Evolutionary conservation across 2,888 invertebrate genomes (phyloP).

Genomic region (Yponomeuta cagnagella): DNA sequence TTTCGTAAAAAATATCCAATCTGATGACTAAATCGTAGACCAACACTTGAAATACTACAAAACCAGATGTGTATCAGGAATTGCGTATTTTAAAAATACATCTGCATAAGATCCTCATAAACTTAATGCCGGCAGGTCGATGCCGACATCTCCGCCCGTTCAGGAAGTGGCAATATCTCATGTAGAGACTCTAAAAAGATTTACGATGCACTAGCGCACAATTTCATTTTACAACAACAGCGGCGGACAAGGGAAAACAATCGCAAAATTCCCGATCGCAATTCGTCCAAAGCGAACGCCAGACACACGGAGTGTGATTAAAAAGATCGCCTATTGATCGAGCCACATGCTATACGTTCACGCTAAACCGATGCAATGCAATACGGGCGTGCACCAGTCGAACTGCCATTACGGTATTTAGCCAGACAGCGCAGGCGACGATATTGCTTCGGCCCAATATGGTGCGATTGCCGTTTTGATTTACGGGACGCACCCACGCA

Average conservation of each 20-base stretch:
- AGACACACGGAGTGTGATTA: neutral
- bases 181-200: neutral
- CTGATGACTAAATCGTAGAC: no score
- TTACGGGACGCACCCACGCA: slow-evolving; percentile 9
- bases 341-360: neutral
- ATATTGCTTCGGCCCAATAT: slow-evolving; percentile 8
- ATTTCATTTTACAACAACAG: neutral
- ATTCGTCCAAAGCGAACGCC: slow-evolving; percentile 4
- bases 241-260: neutral
- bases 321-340: neutral
- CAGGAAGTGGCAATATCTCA: neutral
- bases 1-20: no score
- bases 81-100: no score
- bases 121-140: neutral
- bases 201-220: neutral
- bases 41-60: no score
- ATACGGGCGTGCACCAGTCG: neutral
- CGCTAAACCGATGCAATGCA: neutral
- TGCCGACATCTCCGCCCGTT: neutral
- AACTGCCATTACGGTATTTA: slow-evolving; percentile 13
- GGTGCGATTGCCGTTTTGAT: slow-evolving; percentile 12
- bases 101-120: neutral
- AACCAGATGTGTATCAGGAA: no score
- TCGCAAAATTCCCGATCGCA: neutral
- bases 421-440: slow-evolving; percentile 8